Base-by-base conservation (phyloP, 2,888 invertebrate species). In the Acanthosepion esculentum region DNA sequence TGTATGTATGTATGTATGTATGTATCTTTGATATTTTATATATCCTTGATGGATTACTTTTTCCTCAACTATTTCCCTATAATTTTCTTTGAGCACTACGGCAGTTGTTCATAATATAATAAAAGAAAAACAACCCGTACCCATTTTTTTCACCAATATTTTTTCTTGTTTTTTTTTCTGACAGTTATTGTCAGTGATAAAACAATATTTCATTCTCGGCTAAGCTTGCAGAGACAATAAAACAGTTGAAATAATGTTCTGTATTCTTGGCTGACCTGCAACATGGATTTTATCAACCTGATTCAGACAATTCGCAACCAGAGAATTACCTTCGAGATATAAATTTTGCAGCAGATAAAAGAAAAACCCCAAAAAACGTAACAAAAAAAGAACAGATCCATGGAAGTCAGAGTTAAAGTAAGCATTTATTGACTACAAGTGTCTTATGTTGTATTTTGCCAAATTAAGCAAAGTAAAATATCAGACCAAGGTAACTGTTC, bases 171-270 rank as follows among this genome's bases (percentile, higher is more conserved):
- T 78, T 41, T 41, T 78, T 78, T n/a, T 78, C 18, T 78, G 59
- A 59, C 59, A 78, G 78, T 78, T 78, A 78, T 78, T n/a, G n/a
- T n/a, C 78, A n/a, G 33, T n/a, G 78, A 78, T 78, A 78, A 78
- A 78, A 78, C 78, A n/a, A 78, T 78, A 78, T 78, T 78, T 78
- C 78, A 78, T n/a, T n/a, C n/a, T 15, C n/a, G n/a, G n/a, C n/a
- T 78, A 78, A 78, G n/a, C 78, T 78, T 78, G 78, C 78, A 78
- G n/a, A n/a, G 78, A 78, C 78, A 78, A 78, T 78, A 78, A 78
- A 78, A 78, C 78, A 78, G 78, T 78, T 78, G 78, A 78, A 78
- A 78, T 78, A 78, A 78, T 78, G 78, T 33, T n/a, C 78, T 78
- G n/a, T 78, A n/a, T 78, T 78, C 78, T n/a, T 10, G 78, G 78